Evolutionary conservation across 2,113 vertebrate genomes (phyloP).

Genomic region (Rhinolophus ferrumequinum): DNA sequence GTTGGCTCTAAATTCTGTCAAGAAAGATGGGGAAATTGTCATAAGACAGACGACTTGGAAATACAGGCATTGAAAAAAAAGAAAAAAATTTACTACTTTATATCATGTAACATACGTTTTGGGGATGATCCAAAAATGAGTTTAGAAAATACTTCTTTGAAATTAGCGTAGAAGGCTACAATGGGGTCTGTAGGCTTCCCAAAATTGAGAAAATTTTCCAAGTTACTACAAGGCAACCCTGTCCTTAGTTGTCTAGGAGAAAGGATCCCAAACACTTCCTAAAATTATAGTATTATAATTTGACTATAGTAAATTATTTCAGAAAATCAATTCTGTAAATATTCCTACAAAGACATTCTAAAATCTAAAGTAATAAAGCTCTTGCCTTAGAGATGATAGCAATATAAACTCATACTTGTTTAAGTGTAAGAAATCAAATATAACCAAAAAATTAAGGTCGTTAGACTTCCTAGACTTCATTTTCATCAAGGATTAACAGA

Average conservation of each 20-base stretch:
- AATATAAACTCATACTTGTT: neutral
- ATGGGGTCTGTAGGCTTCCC: neutral
- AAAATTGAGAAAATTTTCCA: neutral
- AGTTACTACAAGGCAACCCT: neutral
- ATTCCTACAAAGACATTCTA: neutral
- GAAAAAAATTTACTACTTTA: neutral
- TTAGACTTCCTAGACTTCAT: neutral
- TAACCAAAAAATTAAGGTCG: neutral
- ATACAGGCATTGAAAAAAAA: neutral
- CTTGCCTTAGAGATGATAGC: neutral
- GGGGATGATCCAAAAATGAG: neutral
- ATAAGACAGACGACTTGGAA: neutral
- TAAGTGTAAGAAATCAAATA: neutral
- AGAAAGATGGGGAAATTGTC: neutral
- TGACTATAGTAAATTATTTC: neutral
- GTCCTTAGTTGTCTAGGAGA: neutral
- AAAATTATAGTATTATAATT: neutral
- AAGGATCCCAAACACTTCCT: neutral
- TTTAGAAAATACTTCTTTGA: neutral
- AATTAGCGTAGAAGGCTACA: neutral
- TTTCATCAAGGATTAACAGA: neutral
- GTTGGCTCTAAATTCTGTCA: neutral
- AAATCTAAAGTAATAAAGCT: neutral
- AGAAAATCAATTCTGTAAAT: neutral
- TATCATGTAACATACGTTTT: neutral